These are phyloP conservation scores for Aplocera efformata DNA, from an alignment of 2,888 invertebrate genomes.

Conservation along the genomic window DNA sequence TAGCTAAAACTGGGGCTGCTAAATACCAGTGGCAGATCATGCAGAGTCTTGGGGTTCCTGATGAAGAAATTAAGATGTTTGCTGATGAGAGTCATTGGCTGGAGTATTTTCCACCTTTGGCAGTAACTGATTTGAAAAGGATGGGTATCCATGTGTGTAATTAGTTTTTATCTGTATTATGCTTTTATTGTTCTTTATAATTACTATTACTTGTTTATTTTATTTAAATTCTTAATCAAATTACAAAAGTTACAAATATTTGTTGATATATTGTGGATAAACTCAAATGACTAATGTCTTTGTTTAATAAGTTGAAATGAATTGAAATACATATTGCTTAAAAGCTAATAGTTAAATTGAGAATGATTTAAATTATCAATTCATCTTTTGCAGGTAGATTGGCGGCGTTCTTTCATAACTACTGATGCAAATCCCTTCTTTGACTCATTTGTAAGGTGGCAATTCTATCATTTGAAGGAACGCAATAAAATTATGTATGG, in stretches of 20 bases:
- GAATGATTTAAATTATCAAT: no score
- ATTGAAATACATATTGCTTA: no score
- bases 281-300: no score
- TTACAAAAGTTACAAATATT: no score
- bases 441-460: constrained; percentile 99
- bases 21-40: constrained; percentile 99
- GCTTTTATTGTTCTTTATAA: background rate
- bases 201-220: background rate
- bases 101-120: constrained; percentile 96
- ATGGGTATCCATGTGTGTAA: constrained; percentile 93
- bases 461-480: constrained; percentile 91
- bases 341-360: no score
- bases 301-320: no score
- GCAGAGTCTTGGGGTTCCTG: constrained; percentile 92
- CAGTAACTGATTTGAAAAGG: constrained; percentile 90
- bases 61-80: constrained; percentile 96
- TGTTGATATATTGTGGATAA: no score
- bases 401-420: constrained; percentile 98
- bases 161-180: background rate
- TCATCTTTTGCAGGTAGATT: constrained; percentile 91
- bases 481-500: constrained; percentile 97
- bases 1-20: constrained; percentile 92
- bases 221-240: background rate
- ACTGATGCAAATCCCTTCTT: constrained; percentile 98
- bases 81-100: constrained; percentile 96